Conservation (phyloP, 2,888 invertebrate species). For the Escarpia spicata region DNA sequence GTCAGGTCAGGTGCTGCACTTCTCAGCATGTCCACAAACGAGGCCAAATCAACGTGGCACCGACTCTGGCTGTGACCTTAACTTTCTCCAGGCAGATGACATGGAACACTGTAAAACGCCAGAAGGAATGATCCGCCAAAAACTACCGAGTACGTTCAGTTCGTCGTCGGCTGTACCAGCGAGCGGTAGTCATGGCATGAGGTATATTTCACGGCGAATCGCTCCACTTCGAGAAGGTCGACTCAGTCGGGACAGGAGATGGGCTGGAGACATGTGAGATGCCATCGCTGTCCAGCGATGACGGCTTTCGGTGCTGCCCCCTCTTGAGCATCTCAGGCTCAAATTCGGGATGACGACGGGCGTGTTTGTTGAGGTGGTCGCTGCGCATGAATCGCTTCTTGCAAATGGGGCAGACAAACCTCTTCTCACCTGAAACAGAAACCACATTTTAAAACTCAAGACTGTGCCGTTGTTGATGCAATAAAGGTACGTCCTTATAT, state of each 20-base stretch:
- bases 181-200: not conserved
- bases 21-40: not conserved
- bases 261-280: not conserved
- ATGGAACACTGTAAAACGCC: not conserved
- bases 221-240: not conserved
- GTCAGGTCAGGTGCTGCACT: not conserved
- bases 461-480: not conserved
- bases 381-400: slow-evolving; percentile 75
- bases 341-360: slow-evolving; percentile 73
- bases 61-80: not conserved
- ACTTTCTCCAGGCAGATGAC: not conserved
- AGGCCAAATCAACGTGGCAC: not conserved
- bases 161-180: not conserved
- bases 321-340: slow-evolving; percentile 68
- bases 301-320: slow-evolving; percentile 33
- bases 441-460: slow-evolving; percentile 20
- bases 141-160: not conserved
- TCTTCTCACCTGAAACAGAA: slow-evolving; percentile 70
- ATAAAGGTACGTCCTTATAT: not conserved
- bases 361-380: slow-evolving; percentile 76
- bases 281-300: slow-evolving; percentile 33
- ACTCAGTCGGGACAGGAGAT: not conserved
- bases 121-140: not conserved
- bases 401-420: slow-evolving; percentile 74
- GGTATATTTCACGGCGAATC: not conserved